phyloP scores from a whole-genome alignment of 2,797 vertebrate genomes.

The Helarctos malayanus region DNA sequence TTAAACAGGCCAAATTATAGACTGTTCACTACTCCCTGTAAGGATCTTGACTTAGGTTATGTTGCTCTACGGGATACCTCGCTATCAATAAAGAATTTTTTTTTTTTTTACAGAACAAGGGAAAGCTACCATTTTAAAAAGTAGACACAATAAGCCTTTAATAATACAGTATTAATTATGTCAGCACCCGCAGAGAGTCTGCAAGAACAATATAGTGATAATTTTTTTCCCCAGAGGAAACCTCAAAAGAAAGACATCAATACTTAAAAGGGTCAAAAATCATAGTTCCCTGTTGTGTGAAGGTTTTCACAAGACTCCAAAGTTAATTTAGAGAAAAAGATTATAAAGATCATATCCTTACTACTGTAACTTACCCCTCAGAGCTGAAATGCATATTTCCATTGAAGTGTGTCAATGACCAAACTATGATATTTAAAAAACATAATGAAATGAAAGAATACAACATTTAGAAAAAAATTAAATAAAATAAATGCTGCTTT shows the following conservation, averaged over 20 bases:
- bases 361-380: background rate
- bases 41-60: background rate
- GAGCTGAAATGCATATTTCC: background rate
- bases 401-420: background rate
- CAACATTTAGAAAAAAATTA: background rate
- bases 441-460: background rate
- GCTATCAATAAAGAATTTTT: background rate
- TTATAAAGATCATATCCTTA: background rate
- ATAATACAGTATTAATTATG: background rate
- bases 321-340: background rate
- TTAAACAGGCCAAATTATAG: background rate
- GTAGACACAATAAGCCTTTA: background rate
- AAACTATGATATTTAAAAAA: background rate
- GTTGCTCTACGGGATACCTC: background rate
- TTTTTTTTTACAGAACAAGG: background rate
- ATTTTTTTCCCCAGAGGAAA: background rate
- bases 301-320: constrained; percentile 3
- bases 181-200: constrained; percentile 3
- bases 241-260: background rate
- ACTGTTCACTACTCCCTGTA: background rate
- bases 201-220: constrained; percentile 3
- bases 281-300: background rate
- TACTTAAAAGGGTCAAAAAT: background rate
- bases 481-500: background rate
- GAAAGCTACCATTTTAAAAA: background rate